Evolutionary conservation across 2,113 vertebrate species (phyloP), one percentile per base, ranked within the genome.

Genomic region (Hemicordylus capensis): DNA sequence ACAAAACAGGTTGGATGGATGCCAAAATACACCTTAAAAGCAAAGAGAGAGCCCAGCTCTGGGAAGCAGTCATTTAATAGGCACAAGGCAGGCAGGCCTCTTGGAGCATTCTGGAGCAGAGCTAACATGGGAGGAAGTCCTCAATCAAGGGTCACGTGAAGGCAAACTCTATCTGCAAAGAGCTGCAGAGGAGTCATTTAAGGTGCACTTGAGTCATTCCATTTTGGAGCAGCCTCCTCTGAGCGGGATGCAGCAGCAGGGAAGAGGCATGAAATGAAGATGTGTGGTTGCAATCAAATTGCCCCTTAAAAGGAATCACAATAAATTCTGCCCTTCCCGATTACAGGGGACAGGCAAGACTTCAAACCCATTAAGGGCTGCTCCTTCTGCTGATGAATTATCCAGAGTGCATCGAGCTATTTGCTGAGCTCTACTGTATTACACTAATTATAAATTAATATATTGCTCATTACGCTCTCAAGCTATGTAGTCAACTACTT

Each of bases 361-460:
- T 93, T 93, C 80, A 86, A 94, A 94, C 83, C 86, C 89, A 82
- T 94, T 94, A 93, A 88, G 76, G 80, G 89, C 86, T 59, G 58
- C 85, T 94, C 2, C 90, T 93, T 88, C 81, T 83, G 81, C 24
- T 94, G 92, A 94, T 92, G 89, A 89, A 95, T 93, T 89, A 93
- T 88, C 89, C 85, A 86, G 88, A 87, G 77, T 67, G 84, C 89
- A 89, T 86, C 81, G 74, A 93, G 90, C 91, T 92, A 90, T 93
- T 94, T 92, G 85, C 88, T 89, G 91, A 92, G 89, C 86, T 92
- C 75, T 83, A 84, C 88, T 92, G 91, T 95, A 92, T 84, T 88
- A 88, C 84, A 88, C 91, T 94, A 95, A 95, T 94, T 95, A 94
- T 93, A 94, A 93, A 94, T 94, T 93, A 94, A 94, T 94, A 91